Evolutionary conservation across 1,140 invertebrate genomes (phyloP), one percentile per base, ranked within the genome.

Genomic region (Drosophila virilis): DNA sequence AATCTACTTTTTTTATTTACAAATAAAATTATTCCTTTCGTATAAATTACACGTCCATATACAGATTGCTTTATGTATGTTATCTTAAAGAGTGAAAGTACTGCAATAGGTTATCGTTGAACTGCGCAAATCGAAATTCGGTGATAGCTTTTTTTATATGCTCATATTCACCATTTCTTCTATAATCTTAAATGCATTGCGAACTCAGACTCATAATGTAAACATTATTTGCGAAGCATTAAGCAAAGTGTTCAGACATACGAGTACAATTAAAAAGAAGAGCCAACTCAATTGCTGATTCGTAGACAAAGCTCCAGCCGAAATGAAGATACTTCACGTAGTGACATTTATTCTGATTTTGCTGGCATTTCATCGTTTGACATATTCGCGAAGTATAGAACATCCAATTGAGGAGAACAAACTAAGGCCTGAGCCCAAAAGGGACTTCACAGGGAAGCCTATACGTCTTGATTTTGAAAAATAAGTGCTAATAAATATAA

Each of bases 171-270:
- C 12, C 28, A 28, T 22, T 40, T 12, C 17, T 17, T 40, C 37
- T 15, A 40, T 8, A 37, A 38, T 55, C 10, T 38, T 22, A 3
- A 37, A 32, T 50, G 33, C 33, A 6, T 10, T 17, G 1, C 6
- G 9, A 54, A 15, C 13, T 8, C 22, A 58, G 38, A 15, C 13
- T 8, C 22, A 58, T 6, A 6, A 45, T 58, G 57, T 15, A 35
- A 45, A 33, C 12, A 43, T 35, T 35, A 59, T 46, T 59, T 45
- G 8, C 5, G n/a, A 45, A 35, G 28, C 28, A 46, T 33, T 35
- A 7, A 5, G 42, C 42, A n/a, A 59, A 35, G 28, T 59, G 42
- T 46, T 59, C 42, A 46, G 57, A 59, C 42, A 6, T 5, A 43
- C 22, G 28, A 33, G 7, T 33, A 8, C 1, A 8, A 35, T 9